These are phyloP conservation scores for Tupaia tana DNA, from an alignment of 2,113 vertebrate species.

Conservation along the genomic window DNA sequence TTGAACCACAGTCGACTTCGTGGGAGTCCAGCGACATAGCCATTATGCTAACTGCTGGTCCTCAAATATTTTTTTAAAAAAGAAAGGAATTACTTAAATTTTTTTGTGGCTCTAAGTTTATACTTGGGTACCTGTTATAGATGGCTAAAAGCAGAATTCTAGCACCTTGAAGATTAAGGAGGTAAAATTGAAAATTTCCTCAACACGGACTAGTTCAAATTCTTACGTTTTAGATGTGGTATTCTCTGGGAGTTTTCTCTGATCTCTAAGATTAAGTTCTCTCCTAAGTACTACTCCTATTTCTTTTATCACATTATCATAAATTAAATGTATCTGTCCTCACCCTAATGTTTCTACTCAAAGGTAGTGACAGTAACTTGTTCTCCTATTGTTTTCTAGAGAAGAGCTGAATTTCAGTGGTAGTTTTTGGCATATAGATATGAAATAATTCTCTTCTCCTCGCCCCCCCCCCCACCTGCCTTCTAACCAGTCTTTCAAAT, in stretches of 20 bases:
- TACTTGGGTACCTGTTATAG: neutral
- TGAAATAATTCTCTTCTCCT: neutral
- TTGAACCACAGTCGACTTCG: too few relatives aligned
- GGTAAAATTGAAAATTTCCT: constrained; percentile 11
- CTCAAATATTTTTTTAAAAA: neutral
- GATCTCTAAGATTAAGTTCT: neutral
- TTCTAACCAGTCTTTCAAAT: neutral
- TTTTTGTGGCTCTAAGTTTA: neutral
- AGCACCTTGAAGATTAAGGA: neutral
- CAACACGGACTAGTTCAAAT: neutral
- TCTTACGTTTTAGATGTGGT: neutral
- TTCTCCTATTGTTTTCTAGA: neutral
- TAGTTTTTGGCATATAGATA: neutral
- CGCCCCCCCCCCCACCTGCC: neutral
- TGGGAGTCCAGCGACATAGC: too few relatives aligned
- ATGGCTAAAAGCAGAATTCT: neutral
- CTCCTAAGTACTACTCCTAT: neutral
- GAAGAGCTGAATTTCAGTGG: neutral
- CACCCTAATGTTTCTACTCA: neutral
- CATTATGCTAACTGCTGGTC: too few relatives aligned
- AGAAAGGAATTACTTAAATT: neutral
- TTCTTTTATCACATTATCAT: neutral
- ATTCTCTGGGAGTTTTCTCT: neutral
- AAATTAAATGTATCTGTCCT: neutral
- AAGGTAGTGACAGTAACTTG: neutral